Conservation (phyloP, 1,140 invertebrate genomes). For the Pomphorhynchus laevis region DNA sequence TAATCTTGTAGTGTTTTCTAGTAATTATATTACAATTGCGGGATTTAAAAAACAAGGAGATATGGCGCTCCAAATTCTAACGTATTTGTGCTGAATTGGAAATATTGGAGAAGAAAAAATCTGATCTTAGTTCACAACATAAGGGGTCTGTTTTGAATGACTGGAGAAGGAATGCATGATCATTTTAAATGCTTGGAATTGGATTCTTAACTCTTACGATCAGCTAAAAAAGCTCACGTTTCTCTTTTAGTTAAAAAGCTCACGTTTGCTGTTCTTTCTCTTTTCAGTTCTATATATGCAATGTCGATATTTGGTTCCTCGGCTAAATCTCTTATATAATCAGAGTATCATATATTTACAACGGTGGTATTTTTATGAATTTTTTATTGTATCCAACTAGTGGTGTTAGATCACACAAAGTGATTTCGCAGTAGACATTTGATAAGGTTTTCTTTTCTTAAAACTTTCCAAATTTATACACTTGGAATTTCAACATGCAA, state of each 20-base stretch:
- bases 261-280: conserved; percentile 1
- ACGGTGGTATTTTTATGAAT: no score
- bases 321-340: neutral
- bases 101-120: conserved; percentile 1
- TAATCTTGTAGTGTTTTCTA: no score
- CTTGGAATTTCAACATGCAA: no score
- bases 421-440: no score
- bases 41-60: conserved; percentile 2
- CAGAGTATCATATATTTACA: neutral
- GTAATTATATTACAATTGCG: neutral
- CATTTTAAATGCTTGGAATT: conserved; percentile 1
- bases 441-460: no score
- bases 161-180: neutral
- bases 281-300: neutral
- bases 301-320: neutral
- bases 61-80: neutral
- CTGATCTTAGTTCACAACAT: neutral
- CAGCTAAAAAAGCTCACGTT: no score
- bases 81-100: neutral
- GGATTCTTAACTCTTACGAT: conserved; percentile 1
- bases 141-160: neutral
- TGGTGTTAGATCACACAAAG: no score
- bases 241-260: no score
- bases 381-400: no score
- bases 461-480: no score